Evolutionary conservation across 2,888 invertebrate genomes (phyloP).

Genomic region (Dasypogon diadema): DNA sequence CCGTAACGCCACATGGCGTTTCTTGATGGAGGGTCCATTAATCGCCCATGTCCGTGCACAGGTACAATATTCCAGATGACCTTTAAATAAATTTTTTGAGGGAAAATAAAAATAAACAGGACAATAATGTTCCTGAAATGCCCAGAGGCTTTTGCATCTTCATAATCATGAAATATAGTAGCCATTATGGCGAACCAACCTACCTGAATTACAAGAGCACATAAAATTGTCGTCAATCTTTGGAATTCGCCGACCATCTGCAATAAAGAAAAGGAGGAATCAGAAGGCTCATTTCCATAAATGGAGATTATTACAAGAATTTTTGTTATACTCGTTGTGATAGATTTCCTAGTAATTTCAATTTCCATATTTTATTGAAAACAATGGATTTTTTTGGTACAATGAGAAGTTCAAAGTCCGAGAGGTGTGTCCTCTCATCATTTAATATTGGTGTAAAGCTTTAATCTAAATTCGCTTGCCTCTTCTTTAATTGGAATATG

Average conservation of each 20-base stretch:
- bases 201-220: conserved; percentile 51
- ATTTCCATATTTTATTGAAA: too few relatives aligned
- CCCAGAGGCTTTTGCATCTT: not conserved
- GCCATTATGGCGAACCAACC: conserved; percentile 8
- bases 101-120: not conserved
- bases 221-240: conserved; percentile 34
- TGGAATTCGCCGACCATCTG: conserved; percentile 1
- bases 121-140: conserved; percentile 8
- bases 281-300: too few relatives aligned
- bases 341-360: too few relatives aligned
- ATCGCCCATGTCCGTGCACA: conserved; percentile 82
- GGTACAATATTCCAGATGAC: conserved; percentile 46
- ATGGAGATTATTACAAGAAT: too few relatives aligned
- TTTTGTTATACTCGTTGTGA: too few relatives aligned
- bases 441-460: too few relatives aligned
- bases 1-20: conserved; percentile 97
- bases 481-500: too few relatives aligned
- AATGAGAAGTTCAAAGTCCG: too few relatives aligned
- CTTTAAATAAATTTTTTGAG: conserved; percentile 50
- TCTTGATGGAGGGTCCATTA: conserved; percentile 93
- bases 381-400: too few relatives aligned
- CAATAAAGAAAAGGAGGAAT: not conserved
- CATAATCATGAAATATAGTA: too few relatives aligned
- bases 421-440: too few relatives aligned
- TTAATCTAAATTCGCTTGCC: too few relatives aligned